A percentile compares a stretch with the other conserved stretches of the same genome.
Evolutionary conservation across 2,888 invertebrate species (phyloP).

Genomic region (Pogonocherus hispidulus): DNA sequence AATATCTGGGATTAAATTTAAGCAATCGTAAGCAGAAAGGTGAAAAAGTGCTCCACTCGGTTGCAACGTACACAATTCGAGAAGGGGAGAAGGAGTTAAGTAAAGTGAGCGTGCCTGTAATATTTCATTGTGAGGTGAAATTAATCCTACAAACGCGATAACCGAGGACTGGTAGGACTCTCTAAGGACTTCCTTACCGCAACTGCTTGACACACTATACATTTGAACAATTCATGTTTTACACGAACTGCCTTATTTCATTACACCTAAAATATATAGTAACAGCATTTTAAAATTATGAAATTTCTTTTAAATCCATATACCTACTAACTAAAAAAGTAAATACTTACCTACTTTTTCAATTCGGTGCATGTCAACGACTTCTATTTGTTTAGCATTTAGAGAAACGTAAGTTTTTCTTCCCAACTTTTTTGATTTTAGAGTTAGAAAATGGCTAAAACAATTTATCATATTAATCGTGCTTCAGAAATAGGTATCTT

Average conservation of each 20-base stretch:
- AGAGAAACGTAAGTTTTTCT: too few relatives aligned
- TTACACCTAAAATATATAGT: not conserved
- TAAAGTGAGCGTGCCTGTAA: conserved; percentile 35
- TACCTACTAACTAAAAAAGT: too few relatives aligned
- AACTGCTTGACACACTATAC: conserved; percentile 35
- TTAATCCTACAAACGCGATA: conserved; percentile 42
- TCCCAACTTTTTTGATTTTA: too few relatives aligned
- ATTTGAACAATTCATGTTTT: conserved; percentile 33
- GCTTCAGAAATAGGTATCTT: too few relatives aligned
- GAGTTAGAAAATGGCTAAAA: too few relatives aligned
- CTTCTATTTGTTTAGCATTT: too few relatives aligned
- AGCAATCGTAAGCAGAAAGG: not conserved
- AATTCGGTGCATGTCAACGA: too few relatives aligned
- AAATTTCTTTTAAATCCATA: too few relatives aligned
- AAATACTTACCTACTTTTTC: too few relatives aligned
- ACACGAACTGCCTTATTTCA: conserved; percentile 3
- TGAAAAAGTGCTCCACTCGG: conserved; percentile 25
- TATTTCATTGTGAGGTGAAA: conserved; percentile 41
- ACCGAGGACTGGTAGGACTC: conserved; percentile 40
- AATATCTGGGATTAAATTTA: too few relatives aligned
- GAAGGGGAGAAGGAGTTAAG: conserved; percentile 18
- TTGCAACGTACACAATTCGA: conserved; percentile 18
- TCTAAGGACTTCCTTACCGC: conserved; percentile 37
- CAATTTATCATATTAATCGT: too few relatives aligned
- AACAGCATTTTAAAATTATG: too few relatives aligned